These are phyloP conservation scores for Lagorchestes hirsutus DNA, from an alignment of 2,797 vertebrate species.

Conservation along the genomic window DNA sequence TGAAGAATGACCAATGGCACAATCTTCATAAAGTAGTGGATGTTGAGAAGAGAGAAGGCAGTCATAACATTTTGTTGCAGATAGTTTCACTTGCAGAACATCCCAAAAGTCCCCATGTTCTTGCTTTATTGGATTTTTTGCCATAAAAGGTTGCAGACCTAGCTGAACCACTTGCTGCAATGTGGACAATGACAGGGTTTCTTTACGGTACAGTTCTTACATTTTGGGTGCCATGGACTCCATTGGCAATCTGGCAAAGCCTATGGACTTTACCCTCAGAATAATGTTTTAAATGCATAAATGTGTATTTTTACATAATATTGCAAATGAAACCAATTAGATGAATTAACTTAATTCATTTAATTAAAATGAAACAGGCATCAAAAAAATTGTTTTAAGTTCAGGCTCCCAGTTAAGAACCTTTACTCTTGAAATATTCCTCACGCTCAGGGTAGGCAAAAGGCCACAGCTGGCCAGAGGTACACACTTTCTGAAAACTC, in stretches of 20 bases:
- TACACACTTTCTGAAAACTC: conserved; percentile 45
- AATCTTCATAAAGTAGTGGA: background rate
- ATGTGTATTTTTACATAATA: too few relatives aligned
- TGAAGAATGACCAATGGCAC: background rate
- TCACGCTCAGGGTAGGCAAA: too few relatives aligned
- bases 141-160: background rate
- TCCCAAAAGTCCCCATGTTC: background rate
- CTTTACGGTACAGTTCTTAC: background rate
- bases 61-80: background rate
- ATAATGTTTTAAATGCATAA: too few relatives aligned
- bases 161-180: background rate
- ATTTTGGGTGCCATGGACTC: too few relatives aligned
- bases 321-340: too few relatives aligned
- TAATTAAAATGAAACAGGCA: too few relatives aligned
- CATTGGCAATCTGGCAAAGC: too few relatives aligned
- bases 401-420: background rate
- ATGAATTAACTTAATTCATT: too few relatives aligned
- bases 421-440: background rate
- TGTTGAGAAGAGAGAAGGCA: background rate
- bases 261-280: too few relatives aligned
- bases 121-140: background rate
- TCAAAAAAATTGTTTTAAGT: too few relatives aligned
- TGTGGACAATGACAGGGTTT: background rate
- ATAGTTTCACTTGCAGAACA: too few relatives aligned
- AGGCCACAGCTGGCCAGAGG: conserved; percentile 30